Conservation (phyloP, 2,797 vertebrate species). For the Cossypha caffra region DNA sequence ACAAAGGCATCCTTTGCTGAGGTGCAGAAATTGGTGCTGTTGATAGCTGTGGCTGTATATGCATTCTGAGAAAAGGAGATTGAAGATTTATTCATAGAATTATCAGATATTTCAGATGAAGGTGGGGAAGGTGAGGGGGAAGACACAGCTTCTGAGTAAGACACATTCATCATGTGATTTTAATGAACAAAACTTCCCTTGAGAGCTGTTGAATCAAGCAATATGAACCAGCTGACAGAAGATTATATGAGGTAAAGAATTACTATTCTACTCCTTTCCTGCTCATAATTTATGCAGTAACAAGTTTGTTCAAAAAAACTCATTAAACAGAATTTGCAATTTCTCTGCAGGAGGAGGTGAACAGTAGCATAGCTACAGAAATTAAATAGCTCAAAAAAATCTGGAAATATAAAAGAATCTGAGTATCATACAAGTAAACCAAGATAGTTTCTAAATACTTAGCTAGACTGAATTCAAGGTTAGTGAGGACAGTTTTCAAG, state of each 20-base stretch:
- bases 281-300: background rate
- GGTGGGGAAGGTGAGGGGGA: background rate
- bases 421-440: background rate
- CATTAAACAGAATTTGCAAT: background rate
- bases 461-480: background rate
- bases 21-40: slow-evolving; percentile 97
- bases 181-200: background rate
- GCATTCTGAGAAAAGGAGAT: slow-evolving; percentile 84
- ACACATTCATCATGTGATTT: background rate
- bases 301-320: slow-evolving; percentile 7
- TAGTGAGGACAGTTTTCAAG: background rate
- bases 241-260: background rate
- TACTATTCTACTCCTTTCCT: background rate
- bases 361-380: background rate
- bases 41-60: slow-evolving; percentile 98
- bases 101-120: background rate
- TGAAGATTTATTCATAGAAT: background rate
- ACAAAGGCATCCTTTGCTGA: slow-evolving; percentile 96
- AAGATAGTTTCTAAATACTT: background rate
- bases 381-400: background rate
- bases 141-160: background rate
- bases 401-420: background rate
- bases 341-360: background rate
- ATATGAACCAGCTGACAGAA: background rate
- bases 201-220: background rate